A percentile compares a stretch with the other conserved stretches of the same genome.
These are phyloP conservation scores for Brotula barbata DNA, from an alignment of 2,797 vertebrate genomes.

Conservation along the genomic window DNA sequence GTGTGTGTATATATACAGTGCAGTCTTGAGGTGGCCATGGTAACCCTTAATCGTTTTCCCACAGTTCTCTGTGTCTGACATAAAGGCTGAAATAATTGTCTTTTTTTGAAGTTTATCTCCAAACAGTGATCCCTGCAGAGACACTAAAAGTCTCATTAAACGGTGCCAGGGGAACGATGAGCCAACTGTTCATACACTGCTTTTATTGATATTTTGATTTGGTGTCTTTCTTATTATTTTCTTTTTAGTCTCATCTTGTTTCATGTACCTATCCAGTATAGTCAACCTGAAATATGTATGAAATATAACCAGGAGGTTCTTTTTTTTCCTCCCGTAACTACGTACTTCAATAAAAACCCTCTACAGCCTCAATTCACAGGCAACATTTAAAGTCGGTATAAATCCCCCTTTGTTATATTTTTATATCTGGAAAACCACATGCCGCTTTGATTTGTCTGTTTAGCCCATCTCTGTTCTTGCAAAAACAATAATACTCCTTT, in stretches of 20 bases:
- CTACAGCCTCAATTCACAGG: neutral
- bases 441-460: constrained; percentile 4
- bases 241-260: constrained; percentile 1
- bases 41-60: constrained; percentile 72
- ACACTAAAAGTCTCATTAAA: constrained; percentile 47
- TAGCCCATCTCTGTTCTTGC: neutral
- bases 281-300: neutral
- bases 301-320: constrained; percentile 1
- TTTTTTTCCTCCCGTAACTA: constrained; percentile 4
- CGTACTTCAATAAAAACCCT: constrained; percentile 15
- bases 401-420: neutral
- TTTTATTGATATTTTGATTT: constrained; percentile 36
- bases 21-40: constrained; percentile 63
- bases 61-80: constrained; percentile 56
- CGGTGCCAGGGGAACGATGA: constrained; percentile 19
- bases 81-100: constrained; percentile 64
- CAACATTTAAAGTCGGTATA: constrained; percentile 4
- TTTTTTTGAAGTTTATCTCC: constrained; percentile 55
- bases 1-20: constrained; percentile 25
- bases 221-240: constrained; percentile 14
- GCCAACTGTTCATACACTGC: constrained; percentile 16
- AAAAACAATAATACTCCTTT: constrained; percentile 15
- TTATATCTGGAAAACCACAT: neutral
- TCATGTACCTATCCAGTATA: neutral
- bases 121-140: constrained; percentile 37